Conservation (phyloP, 2,113 vertebrate genomes). For the Heterotis niloticus region DNA sequence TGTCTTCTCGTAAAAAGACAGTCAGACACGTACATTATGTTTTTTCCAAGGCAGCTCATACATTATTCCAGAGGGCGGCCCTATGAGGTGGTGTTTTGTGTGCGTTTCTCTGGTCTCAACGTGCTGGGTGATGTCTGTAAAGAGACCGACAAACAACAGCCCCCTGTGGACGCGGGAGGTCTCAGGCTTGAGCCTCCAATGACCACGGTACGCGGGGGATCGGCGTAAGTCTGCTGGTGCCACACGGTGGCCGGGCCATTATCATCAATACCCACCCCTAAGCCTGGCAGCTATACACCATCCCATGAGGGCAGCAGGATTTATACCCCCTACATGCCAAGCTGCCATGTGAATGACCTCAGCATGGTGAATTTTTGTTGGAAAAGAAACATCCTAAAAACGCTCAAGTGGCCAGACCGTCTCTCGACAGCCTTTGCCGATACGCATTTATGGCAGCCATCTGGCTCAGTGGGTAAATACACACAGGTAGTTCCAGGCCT, state of each 20-base stretch:
- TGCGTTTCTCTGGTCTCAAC: neutral
- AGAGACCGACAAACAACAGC: neutral
- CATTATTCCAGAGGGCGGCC: conserved; percentile 7
- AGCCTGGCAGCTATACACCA: neutral
- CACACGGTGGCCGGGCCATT: neutral
- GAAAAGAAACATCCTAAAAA: neutral
- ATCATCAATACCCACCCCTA: neutral
- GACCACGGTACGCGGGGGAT: neutral
- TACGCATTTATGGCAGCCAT: neutral
- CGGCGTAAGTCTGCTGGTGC: no score
- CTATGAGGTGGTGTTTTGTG: neutral
- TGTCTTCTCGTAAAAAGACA: neutral
- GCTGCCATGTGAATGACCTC: neutral
- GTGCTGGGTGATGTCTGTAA: no score
- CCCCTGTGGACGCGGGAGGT: neutral
- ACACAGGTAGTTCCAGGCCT: neutral
- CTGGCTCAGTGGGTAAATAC: neutral
- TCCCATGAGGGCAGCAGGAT: neutral
- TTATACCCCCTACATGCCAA: neutral
- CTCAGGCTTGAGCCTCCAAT: neutral
- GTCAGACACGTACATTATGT: neutral
- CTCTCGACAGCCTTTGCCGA: neutral
- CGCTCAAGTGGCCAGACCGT: neutral
- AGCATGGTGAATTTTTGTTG: neutral
- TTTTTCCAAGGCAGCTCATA: neutral